Conservation (phyloP, 2,797 vertebrate genomes). For the Siniperca scherzeri region DNA sequence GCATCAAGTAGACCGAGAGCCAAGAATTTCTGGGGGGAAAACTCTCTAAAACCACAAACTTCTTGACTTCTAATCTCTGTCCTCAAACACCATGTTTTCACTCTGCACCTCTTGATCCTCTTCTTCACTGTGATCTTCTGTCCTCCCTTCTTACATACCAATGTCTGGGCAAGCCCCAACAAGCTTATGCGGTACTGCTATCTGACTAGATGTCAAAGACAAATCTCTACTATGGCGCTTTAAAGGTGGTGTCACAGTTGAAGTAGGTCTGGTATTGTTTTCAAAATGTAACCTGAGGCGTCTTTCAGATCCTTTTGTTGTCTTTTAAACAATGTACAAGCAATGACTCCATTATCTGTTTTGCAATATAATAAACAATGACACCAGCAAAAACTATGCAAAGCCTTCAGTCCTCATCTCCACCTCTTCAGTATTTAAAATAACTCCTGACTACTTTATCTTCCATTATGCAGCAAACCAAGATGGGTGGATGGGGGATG, state of each 20-base stretch:
- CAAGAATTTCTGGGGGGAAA: not conserved
- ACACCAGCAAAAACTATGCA: constrained; percentile 26
- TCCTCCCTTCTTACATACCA: constrained; percentile 55
- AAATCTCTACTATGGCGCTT: not conserved
- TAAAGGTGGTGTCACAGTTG: constrained; percentile 15
- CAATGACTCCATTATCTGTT: not conserved
- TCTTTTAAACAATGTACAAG: not conserved
- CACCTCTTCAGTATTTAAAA: constrained; percentile 18
- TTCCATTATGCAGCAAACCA: not conserved
- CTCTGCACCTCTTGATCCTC: not conserved
- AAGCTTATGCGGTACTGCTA: constrained; percentile 36
- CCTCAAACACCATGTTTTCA: constrained; percentile 4
- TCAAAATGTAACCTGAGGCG: constrained; percentile 2
- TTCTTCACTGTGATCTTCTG: constrained; percentile 7
- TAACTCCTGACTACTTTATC: constrained; percentile 4
- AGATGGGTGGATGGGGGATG: too few species aligned
- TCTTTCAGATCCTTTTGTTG: constrained; percentile 4
- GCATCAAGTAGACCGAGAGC: not conserved
- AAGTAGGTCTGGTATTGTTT: constrained; percentile 12
- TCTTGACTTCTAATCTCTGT: not conserved
- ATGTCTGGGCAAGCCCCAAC: constrained; percentile 58
- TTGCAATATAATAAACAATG: constrained; percentile 13
- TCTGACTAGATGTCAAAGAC: constrained; percentile 17
- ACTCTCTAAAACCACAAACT: not conserved
- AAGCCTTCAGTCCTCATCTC: constrained; percentile 2